Evolutionary conservation across 1,140 invertebrate species (phyloP).

Genomic region (Panagrolaimus sp.): DNA sequence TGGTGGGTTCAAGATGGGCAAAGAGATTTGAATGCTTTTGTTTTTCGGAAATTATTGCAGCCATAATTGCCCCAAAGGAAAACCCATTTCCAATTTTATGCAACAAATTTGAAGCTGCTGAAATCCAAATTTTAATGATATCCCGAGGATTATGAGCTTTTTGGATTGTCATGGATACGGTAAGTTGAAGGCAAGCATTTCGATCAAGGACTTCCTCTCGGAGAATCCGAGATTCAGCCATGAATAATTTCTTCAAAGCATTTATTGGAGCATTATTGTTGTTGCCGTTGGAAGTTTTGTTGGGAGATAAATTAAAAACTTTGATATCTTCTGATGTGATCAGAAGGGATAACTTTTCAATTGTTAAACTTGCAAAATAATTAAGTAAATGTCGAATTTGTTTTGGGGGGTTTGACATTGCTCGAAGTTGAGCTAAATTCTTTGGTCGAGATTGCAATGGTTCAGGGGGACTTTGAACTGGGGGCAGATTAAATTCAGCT

Average conservation of each 20-base stretch:
- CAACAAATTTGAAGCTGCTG: background rate
- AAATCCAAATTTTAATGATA: background rate
- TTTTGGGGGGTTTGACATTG: background rate
- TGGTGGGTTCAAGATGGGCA: background rate
- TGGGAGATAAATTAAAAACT: background rate
- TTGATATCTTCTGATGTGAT: constrained; percentile 13
- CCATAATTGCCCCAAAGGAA: background rate
- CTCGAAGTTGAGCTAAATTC: constrained; percentile 4
- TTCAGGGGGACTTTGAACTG: background rate
- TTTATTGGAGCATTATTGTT: background rate
- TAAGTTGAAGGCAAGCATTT: constrained; percentile 6
- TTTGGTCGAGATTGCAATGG: background rate
- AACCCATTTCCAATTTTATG: constrained; percentile 12
- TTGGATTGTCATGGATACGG: background rate
- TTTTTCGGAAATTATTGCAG: background rate
- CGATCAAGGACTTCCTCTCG: constrained; percentile 10
- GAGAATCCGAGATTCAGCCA: background rate
- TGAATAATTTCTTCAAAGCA: background rate
- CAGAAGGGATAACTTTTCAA: background rate
- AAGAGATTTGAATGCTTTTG: background rate
- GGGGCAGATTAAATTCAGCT: background rate
- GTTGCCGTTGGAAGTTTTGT: background rate
- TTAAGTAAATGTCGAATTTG: background rate
- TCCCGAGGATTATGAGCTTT: background rate
- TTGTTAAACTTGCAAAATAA: background rate